These are phyloP conservation scores for Arnoldichthys spilopterus DNA, from an alignment of 2,797 vertebrate genomes.

Conservation along the genomic window DNA sequence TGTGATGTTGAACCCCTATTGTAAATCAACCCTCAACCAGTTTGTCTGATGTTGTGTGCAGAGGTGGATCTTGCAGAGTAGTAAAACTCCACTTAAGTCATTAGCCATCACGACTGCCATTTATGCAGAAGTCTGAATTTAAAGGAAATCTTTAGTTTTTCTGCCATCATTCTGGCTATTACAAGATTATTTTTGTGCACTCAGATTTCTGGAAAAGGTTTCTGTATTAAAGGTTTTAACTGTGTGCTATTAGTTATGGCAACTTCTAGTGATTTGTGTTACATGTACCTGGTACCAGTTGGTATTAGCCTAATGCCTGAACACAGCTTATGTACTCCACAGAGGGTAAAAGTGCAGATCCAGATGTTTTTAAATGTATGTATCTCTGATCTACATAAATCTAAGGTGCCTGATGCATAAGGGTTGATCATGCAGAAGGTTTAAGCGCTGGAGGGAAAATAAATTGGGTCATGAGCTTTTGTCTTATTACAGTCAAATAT, in stretches of 20 bases:
- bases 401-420: not conserved
- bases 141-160: not conserved
- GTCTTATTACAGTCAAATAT: not conserved
- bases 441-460: not conserved
- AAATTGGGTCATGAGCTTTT: not conserved
- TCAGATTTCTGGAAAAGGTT: not conserved
- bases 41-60: slow-evolving; percentile 1
- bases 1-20: not conserved
- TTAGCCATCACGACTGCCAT: not conserved
- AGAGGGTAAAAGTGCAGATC: not conserved
- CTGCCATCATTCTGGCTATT: not conserved
- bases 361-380: not conserved
- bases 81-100: not conserved
- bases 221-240: not conserved
- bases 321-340: not conserved
- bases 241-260: not conserved
- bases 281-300: not conserved
- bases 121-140: not conserved
- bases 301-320: not conserved
- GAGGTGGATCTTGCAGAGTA: slow-evolving; percentile 16
- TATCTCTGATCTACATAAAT: not conserved
- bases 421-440: slow-evolving; percentile 2
- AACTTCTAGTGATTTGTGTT: not conserved
- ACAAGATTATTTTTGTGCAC: not conserved
- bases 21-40: slow-evolving; percentile 20